A percentile compares a stretch with the other conserved stretches of the same genome.
Conservation (phyloP, 2,888 invertebrate species). For the Galerucella calmariensis region DNA sequence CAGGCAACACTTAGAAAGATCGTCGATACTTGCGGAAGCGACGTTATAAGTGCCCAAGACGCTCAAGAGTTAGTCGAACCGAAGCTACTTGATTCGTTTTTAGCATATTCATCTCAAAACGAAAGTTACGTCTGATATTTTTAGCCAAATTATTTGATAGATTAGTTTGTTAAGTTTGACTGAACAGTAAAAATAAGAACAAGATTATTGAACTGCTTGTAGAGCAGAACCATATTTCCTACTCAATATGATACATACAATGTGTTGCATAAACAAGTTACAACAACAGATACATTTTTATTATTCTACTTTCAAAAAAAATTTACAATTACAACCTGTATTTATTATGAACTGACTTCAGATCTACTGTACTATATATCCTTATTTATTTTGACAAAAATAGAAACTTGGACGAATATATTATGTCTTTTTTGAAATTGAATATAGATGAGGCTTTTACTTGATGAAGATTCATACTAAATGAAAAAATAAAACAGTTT, state of each 20-base stretch:
- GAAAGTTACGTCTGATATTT: constrained; percentile 78
- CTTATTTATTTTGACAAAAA: constrained; percentile 4
- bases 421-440: too few relatives aligned
- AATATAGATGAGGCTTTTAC: too few relatives aligned
- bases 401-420: too few relatives aligned
- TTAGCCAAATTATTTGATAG: not conserved
- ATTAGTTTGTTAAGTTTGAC: not conserved
- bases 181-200: not conserved
- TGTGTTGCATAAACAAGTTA: too few relatives aligned
- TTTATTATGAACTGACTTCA: not conserved
- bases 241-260: too few relatives aligned
- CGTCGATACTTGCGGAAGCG: constrained; percentile 68
- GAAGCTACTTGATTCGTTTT: constrained; percentile 80
- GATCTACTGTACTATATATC: not conserved
- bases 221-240: too few relatives aligned
- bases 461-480: too few relatives aligned
- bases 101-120: constrained; percentile 81
- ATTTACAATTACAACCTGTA: not conserved
- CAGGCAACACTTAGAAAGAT: constrained; percentile 76
- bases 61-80: constrained; percentile 80
- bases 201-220: not conserved
- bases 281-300: too few relatives aligned
- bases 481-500: too few relatives aligned
- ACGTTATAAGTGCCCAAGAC: constrained; percentile 69
- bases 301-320: not conserved